Base-by-base conservation (phyloP, 2,113 vertebrate species). In the Meles meles region DNA sequence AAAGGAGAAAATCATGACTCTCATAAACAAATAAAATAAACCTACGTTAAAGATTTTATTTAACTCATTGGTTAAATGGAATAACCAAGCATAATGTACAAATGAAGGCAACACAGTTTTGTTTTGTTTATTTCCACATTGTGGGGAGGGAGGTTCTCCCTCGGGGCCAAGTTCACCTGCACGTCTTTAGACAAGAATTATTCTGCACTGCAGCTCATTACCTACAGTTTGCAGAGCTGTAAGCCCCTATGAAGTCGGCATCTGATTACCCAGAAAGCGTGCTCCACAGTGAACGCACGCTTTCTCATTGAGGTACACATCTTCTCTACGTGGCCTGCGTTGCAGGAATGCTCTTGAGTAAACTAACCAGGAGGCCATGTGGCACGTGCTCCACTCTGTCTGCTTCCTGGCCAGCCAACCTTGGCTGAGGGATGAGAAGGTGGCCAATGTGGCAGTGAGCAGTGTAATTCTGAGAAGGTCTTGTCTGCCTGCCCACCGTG, bases 341-440 rank as follows among this genome's bases (percentile, higher is more conserved):
- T 37, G 15, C 42, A 74, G 65, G 8, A 7, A 34, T 23, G 52
- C 13, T 59, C 63, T 0, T 11, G 15, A 44, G 29, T 13, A 47
- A n/a, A 42, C 21, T 4, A 42, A 21, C 25, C 7, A 44, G 49
- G 31, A 14, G 7, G 34, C 77, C 9, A 0, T 0, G 20, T 14
- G 34, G 77, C 20, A 34, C 5, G 42, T 25, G 14, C 18, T 72
- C 39, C 0, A 42, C 42, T 47, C 52, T 23, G 14, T 76, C 52
- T 37, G 74, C 84, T 7, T n/a, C 8, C 39, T 9, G 13, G 13
- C 29, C 12, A 12, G 31, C 15, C 15, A 29, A 52, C 42, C 52
- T 34, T 2, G 39, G 49, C 31, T 39, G 42, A 39, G 25, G 17
- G 37, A 1, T 49, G 52, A 63, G 52, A 27, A 81, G 25, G 77